phyloP scores from a whole-genome alignment of 2,113 vertebrate species.

The Dromaius novaehollandiae region DNA sequence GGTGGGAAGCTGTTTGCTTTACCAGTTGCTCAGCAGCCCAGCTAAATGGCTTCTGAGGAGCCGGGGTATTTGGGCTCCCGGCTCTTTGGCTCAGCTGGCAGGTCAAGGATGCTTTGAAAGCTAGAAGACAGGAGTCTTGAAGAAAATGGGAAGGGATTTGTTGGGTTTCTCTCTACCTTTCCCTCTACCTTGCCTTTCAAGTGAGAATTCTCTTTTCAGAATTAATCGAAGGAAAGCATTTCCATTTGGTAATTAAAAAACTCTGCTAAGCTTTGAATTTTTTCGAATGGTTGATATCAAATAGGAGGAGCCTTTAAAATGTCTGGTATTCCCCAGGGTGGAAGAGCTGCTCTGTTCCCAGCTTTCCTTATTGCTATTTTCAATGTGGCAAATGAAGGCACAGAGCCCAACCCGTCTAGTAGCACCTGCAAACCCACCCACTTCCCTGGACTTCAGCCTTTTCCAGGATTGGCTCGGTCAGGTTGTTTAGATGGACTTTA shows the following conservation, averaged over 20 bases:
- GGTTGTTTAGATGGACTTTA: background rate
- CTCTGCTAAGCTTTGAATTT: background rate
- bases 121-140: too few relatives aligned
- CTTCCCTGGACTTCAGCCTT: background rate
- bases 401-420: background rate
- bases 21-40: background rate
- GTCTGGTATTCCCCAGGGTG: background rate
- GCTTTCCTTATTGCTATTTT: background rate
- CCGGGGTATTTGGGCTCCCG: background rate
- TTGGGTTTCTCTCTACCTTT: background rate
- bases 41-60: background rate
- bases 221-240: background rate
- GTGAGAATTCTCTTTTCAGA: background rate
- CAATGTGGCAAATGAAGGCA: background rate
- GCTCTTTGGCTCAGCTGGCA: background rate
- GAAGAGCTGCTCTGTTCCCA: background rate
- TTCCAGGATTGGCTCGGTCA: accelerated
- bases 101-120: too few relatives aligned
- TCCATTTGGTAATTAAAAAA: background rate
- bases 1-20: background rate
- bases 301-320: background rate
- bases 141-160: background rate
- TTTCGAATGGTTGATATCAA: background rate
- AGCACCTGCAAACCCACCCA: background rate
- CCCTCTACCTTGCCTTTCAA: background rate